Evolutionary conservation across 2,888 invertebrate genomes (phyloP), one percentile per base, ranked within the genome.

Genomic region (Lasioglossum marginatum): DNA sequence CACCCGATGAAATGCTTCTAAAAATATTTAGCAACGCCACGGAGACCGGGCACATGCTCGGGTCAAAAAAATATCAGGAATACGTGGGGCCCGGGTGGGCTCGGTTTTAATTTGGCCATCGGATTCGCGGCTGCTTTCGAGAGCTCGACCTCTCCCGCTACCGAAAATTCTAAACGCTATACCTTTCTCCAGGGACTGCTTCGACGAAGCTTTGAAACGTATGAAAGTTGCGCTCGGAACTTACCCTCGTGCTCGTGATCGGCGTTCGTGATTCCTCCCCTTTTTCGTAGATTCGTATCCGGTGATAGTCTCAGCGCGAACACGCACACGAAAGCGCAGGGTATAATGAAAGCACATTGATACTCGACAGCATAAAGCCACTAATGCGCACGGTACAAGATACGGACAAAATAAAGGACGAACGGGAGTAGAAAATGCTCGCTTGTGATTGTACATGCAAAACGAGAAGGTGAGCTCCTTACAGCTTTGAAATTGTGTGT

Each of bases 1-100:
- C 88, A 85, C 75, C 73, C 86, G 84, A 78, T 79, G 82, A 87
- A 86, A 88, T 89, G 86, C 87, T 91, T 92, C 92, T 90, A 91
- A 91, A 90, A 92, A 92, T 91, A 91, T 91, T 92, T 89, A 48
- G 76, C 85, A 83, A 78, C 79, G 43, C 73, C 68, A 52, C 74
- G 79, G 57, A 40, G 48, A n/a, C 23, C 60, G 77, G 45, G 71
- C 40, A 72, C 40, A n/a, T 37, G 68, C 70, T 63, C 34, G 74
- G 74, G 48, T 71, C 19, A 57, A 77, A 43, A n/a, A 81, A 85
- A 79, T 68, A 57, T 71, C 37, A 72, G 52, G 45, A 52, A 71
- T 16, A 23, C 43, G 37, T 10, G 66, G 72, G 70, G 68, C 19
- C 48, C 8, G 23, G 68, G 37, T 40, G 40, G 70, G 70, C 73